phyloP scores from a whole-genome alignment of 2,113 vertebrate genomes.

The Glareola pratincola region DNA sequence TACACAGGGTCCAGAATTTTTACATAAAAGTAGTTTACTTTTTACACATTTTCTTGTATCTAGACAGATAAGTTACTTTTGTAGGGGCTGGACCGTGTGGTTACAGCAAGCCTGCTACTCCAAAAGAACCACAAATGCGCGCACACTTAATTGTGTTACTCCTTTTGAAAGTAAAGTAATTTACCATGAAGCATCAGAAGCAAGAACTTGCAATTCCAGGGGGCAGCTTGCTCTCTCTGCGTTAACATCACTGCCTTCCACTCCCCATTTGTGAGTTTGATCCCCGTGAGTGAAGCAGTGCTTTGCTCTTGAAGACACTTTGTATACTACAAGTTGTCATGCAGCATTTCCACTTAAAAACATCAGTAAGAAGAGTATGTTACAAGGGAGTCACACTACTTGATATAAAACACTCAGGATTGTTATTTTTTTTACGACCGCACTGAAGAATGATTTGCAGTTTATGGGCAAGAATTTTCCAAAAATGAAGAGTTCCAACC shows the following conservation, averaged over 20 bases:
- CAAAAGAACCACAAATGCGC: background rate
- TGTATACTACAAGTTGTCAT: background rate
- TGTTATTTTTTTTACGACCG: background rate
- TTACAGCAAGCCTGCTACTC: background rate
- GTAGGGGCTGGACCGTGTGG: background rate
- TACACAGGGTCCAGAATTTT: background rate
- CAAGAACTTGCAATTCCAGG: background rate
- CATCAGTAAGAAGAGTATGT: background rate
- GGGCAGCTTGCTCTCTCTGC: background rate
- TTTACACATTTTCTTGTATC: background rate
- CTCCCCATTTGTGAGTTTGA: background rate
- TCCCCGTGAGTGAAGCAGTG: background rate
- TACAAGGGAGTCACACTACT: background rate
- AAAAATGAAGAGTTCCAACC: background rate
- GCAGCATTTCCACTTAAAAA: background rate
- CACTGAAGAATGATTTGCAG: background rate
- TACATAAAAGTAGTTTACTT: background rate
- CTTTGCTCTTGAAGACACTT: background rate
- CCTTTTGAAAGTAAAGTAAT: background rate
- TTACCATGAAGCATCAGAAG: background rate
- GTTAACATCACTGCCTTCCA: background rate
- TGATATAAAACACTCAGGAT: background rate
- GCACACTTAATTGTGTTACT: background rate
- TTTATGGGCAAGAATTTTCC: constrained; percentile 6
- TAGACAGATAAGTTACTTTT: too few relatives aligned